These are phyloP conservation scores for Pedicia rivosa DNA, from an alignment of 2,888 invertebrate genomes.

Conservation along the genomic window DNA sequence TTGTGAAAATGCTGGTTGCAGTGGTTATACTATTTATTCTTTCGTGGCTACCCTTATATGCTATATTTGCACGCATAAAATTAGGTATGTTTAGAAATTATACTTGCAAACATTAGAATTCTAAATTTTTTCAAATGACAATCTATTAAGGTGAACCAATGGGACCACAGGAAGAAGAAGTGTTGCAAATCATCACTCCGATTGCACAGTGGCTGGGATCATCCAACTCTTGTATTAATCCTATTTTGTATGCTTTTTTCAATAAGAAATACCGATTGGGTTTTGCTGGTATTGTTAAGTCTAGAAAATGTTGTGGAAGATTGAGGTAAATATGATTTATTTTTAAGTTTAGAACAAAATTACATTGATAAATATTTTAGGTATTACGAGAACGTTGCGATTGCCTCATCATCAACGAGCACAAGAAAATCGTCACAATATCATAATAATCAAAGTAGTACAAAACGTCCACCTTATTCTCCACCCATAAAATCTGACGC, in stretches of 20 bases:
- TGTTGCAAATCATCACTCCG: conserved; percentile 66
- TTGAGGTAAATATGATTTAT: conserved; percentile 33
- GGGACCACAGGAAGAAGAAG: conserved; percentile 61
- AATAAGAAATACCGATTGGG: conserved; percentile 86
- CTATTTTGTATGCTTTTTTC: conserved; percentile 86
- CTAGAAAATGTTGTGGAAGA: conserved; percentile 70
- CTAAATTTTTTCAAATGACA: background rate
- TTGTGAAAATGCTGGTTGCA: conserved; percentile 85
- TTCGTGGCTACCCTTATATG: conserved; percentile 85
- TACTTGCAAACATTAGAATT: too few species aligned
- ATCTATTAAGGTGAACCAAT: conserved; percentile 28
- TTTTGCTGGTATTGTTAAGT: conserved; percentile 75
- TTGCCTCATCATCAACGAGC: conserved; percentile 73
- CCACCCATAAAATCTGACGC: conserved; percentile 34
- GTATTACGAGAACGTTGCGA: conserved; percentile 73
- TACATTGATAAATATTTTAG: conserved; percentile 14
- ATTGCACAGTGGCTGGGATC: conserved; percentile 86
- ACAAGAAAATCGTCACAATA: conserved; percentile 76
- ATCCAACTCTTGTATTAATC: conserved; percentile 91
- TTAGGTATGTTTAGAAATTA: conserved; percentile 46
- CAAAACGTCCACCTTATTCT: conserved; percentile 35
- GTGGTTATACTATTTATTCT: conserved; percentile 87
- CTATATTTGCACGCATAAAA: conserved; percentile 75
- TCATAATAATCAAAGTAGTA: conserved; percentile 54
- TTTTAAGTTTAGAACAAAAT: background rate